A percentile compares a stretch with the other conserved stretches of the same genome.
Evolutionary conservation across 1,140 invertebrate genomes (phyloP).

Genomic region (Steinernema khuongi): DNA sequence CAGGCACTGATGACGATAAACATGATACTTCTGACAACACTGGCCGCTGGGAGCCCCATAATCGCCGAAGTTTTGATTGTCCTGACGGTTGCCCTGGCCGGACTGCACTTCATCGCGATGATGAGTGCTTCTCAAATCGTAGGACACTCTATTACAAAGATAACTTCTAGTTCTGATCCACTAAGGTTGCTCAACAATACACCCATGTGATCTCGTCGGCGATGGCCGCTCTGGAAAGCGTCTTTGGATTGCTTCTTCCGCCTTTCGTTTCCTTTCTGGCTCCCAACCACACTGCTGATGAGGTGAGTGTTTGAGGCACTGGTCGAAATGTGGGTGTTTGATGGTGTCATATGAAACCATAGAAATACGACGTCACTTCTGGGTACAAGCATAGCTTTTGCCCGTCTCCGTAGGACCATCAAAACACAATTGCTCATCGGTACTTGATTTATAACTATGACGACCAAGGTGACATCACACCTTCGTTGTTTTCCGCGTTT

Average conservation of each 20-base stretch:
- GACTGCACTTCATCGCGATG: neutral
- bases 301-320: constrained; percentile 27
- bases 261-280: constrained; percentile 10
- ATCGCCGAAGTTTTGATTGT: neutral
- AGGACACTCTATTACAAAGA: too few species aligned
- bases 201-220: constrained; percentile 22
- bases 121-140: neutral
- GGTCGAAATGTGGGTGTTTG: too few species aligned
- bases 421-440: too few species aligned
- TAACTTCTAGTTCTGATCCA: neutral
- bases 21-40: neutral
- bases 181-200: constrained; percentile 24
- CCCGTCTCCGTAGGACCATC: too few species aligned
- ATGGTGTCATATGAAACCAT: too few species aligned
- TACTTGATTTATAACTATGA: too few species aligned
- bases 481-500: too few species aligned
- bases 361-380: too few species aligned
- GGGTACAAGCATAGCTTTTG: too few species aligned
- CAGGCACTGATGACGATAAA: neutral
- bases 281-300: constrained; percentile 23
- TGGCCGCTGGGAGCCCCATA: neutral
- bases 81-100: neutral
- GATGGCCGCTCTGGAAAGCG: constrained; percentile 23
- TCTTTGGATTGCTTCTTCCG: constrained; percentile 25
- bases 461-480: too few species aligned